Evolutionary conservation across 2,797 vertebrate species (phyloP).

Genomic region (Heliangelus exortis): DNA sequence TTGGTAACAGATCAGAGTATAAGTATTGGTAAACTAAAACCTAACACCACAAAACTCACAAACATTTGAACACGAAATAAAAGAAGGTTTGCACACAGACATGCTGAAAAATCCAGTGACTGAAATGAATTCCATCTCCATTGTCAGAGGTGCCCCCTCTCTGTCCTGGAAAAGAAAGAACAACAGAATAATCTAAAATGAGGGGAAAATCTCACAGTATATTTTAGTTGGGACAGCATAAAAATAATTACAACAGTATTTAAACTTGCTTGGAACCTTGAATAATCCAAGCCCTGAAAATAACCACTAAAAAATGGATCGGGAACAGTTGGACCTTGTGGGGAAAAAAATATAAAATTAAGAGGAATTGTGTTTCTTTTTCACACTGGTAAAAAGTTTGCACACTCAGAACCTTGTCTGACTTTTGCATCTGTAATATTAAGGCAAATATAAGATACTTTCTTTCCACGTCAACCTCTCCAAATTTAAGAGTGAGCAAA

Average conservation of each 20-base stretch:
- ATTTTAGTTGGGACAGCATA: background rate
- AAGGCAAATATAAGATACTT: background rate
- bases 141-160: background rate
- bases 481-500: background rate
- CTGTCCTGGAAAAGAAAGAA: background rate
- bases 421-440: background rate
- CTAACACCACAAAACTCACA: background rate
- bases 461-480: background rate
- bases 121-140: constrained; percentile 27
- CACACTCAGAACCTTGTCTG: fast-evolving
- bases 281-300: background rate
- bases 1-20: background rate
- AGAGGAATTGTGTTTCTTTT: background rate
- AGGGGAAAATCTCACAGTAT: background rate
- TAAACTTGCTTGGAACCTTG: constrained; percentile 7
- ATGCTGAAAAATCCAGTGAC: background rate
- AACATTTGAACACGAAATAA: constrained; percentile 3
- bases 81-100: background rate
- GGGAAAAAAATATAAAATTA: background rate
- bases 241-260: background rate
- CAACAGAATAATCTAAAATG: background rate
- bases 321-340: background rate
- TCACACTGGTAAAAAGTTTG: background rate
- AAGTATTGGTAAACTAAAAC: background rate
- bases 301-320: background rate